These are phyloP conservation scores for Tenrec ecaudatus DNA, from an alignment of 2,113 vertebrate species.

Conservation along the genomic window DNA sequence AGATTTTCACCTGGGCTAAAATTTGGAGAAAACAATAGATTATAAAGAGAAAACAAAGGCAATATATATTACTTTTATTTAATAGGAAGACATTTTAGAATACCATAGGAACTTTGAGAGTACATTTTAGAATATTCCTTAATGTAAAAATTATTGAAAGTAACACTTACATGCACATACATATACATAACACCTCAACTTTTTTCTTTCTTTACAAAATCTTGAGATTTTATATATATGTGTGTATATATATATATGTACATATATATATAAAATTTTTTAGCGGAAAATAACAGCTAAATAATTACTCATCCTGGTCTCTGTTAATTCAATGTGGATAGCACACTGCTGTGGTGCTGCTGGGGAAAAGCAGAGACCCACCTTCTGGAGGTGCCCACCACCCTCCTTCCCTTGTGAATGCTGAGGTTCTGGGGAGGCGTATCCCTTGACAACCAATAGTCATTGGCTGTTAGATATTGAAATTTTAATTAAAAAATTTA, in stretches of 20 bases:
- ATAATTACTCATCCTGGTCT: background rate
- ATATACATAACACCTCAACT: background rate
- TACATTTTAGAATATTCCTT: background rate
- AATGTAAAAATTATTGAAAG: background rate
- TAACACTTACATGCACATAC: background rate
- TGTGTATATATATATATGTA: no score
- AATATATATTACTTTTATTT: background rate
- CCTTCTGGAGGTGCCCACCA: background rate
- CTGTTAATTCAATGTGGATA: background rate
- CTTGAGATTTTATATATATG: background rate
- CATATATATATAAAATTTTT: no score
- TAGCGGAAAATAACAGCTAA: background rate
- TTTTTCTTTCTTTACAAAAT: background rate
- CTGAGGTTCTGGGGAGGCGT: background rate
- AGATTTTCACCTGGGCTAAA: background rate
- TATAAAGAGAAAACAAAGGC: background rate
- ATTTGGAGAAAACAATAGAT: slow-evolving; percentile 24
- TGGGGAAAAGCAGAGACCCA: no score
- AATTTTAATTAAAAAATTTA: background rate
- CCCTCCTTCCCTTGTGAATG: background rate
- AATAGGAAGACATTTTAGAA: background rate
- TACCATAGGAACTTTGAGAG: background rate
- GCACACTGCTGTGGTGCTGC: background rate
- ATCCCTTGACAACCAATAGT: background rate
- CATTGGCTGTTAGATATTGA: background rate